Base-by-base conservation (phyloP, 2,113 vertebrate genomes). In the Phalacrocorax aristotelis region DNA sequence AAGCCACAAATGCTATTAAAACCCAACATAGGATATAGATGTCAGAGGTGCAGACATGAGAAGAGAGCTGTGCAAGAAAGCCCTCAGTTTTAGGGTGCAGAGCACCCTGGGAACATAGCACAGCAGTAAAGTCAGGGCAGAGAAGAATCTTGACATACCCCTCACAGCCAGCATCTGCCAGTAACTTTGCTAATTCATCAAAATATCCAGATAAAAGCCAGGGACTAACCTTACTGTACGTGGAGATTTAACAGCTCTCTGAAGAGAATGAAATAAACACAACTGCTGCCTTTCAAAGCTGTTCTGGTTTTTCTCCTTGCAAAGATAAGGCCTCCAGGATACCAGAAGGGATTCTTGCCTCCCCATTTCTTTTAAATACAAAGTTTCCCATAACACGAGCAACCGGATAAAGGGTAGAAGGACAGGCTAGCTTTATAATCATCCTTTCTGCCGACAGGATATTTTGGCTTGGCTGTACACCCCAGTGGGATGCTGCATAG, bases 181-280 rank as follows among this genome's bases (percentile, higher is more conserved):
- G 30, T 69, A 70, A 68, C 74, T 94, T 88, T 80, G 70, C 22
- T 79, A 82, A 83, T 93, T 94, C 92, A 93, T 93, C 87, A 85
- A 65, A 89, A 89, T 30, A 91, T 48, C 30, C 65, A 84, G 92
- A 96, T 90, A 83, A 96, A 96, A 96, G 44, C 89, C 91, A 82
- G 92, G 13, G 61, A 70, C 69, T 78, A 91, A 78, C 84, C 27
- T 88, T 38, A 49, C 49, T 58, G 40, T 54, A 49, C 57, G 4
- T 23, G 19, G 87, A 91, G 62, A 90, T 90, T 80, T 90, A 96
- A 61, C 70, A 91, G 49, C 19, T 79, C 86, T 89, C 61, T 72
- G 49, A 96, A 89, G 81, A 87, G 88, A 88, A 95, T 38, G 27
- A 95, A 95, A 91, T 95, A 97, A 97, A 95, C 54, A 51, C 34